Base-by-base conservation (phyloP, 2,888 invertebrate species). In the Eucera pruinosa region DNA sequence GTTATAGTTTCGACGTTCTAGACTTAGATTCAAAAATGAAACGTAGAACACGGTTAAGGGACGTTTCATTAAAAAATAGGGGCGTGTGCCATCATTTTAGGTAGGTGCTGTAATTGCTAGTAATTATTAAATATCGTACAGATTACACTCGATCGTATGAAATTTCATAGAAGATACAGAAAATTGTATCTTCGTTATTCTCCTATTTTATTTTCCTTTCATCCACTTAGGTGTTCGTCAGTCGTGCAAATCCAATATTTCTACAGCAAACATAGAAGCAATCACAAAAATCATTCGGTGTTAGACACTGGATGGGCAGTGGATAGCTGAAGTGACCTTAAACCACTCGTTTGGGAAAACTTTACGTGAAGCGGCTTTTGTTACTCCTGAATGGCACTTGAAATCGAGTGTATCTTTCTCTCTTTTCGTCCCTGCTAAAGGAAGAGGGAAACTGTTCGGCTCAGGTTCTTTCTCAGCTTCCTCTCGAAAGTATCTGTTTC, bases 311-410 rank as follows among this genome's bases (percentile, higher is more conserved):
- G 33, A 25, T 13, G 13, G 23, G 5, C 23, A 15, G 27, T 50
- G 68, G 52, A 54, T 65, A 57, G 54, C 47, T 55, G 58, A 78
- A 80, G 79, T 80, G 73, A 81, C 78, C 76, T 67, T 47, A 68
- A 80, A 77, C 81, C 79, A 86, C 81, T 86, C 81, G 86, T 86
- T 88, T 86, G 84, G 82, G 77, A 81, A 84, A 88, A 89, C 82
- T 87, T 88, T 81, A 71, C 83, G 79, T 84, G 74, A 73, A 87
- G 86, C 71, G 68, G 83, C 89, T 89, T 88, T 89, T 88, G 84
- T 86, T 84, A 86, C 84, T 75, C 81, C 76, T 84, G 83, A 85
- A 87, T 81, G 82, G 82, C 87, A 74, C 90, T 89, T 75, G 66
- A 87, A 81, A 85, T 86, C 78, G 78, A 88, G 88, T 87, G 75